Base-by-base conservation (phyloP, 2,797 vertebrate genomes). In the Monodelphis domestica region DNA sequence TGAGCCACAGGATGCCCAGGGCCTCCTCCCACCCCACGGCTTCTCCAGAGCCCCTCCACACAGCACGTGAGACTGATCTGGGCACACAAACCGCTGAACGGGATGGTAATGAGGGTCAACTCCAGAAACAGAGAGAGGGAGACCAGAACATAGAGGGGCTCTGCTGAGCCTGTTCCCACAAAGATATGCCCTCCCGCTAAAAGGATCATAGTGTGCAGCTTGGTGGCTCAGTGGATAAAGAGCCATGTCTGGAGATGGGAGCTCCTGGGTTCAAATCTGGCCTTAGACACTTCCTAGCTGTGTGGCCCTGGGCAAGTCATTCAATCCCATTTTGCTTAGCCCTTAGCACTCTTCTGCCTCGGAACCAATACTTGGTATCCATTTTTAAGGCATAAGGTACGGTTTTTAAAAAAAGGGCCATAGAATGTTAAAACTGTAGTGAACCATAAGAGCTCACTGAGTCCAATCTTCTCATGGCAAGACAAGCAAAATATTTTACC, bases 1-100 rank as follows among this genome's bases (percentile, higher is more conserved):
- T 97, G 12, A 96, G 95, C 84, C 78, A 78, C 87, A 90, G n/a
- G 2, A 57, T n/a, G 21, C 14, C 87, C 17, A 45, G 38, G 70
- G 38, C 9, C 70, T 84, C 33, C 38, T 10, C 38, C 38, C 70
- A 50, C 26, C 7, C 21, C 70, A 84, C 70, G 84, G 38, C 70
- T 84, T 84, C n/a, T n/a, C 70, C 21, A 84, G 63, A 78, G 21
- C 50, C 70, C 45, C 7, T 78, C 70, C 21, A 3, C 7, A 15
- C 4, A 50, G 70, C 70, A 84, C 1, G 50, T 84, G 24, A 9
- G 33, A 45, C 12, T 33, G 15, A 15, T 63, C 30, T n/a, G 38
- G 59, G n/a, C 14, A 70, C 38, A 15, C 38, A 45, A 30, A 55
- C 53, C 28, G 56, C 33, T 21, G 53, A 38, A 21, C 5, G 38